These are phyloP conservation scores for Ceyx melanurus DNA, from an alignment of 2,113 vertebrate species.

Conservation along the genomic window DNA sequence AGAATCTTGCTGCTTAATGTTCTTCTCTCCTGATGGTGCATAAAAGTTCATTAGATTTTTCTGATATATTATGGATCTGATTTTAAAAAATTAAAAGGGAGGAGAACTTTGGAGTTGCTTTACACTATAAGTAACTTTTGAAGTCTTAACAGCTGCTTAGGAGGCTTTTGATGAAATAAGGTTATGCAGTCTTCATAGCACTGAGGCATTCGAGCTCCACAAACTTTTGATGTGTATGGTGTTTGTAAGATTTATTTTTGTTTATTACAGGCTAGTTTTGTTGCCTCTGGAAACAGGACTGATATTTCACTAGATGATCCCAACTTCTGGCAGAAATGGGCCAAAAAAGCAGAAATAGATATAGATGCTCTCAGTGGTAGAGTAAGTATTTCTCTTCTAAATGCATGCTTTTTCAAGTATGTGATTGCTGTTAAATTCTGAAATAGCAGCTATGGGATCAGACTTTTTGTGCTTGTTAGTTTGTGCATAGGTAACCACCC, in stretches of 20 bases:
- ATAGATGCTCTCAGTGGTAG: slow-evolving; percentile 91
- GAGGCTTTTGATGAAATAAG: not conserved
- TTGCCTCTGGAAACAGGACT: slow-evolving; percentile 97
- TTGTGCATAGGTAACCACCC: not conserved
- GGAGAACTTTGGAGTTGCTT: slow-evolving; percentile 14
- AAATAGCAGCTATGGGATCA: not conserved
- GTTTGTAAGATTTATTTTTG: slow-evolving; percentile 3
- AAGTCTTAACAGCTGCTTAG: not conserved
- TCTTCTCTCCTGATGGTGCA: slow-evolving; percentile 13
- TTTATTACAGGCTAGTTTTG: slow-evolving; percentile 94
- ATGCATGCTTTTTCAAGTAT: not conserved
- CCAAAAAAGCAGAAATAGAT: slow-evolving; percentile 98
- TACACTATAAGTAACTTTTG: not conserved
- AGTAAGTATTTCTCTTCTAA: slow-evolving; percentile 80
- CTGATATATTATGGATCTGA: not conserved
- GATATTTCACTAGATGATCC: slow-evolving; percentile 98
- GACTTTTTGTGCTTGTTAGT: not conserved
- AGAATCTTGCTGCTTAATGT: slow-evolving; percentile 16
- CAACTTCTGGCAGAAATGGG: slow-evolving; percentile 99
- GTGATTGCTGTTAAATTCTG: not conserved
- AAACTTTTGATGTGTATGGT: not conserved
- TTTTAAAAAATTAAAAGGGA: slow-evolving; percentile 7
- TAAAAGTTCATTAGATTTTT: slow-evolving; percentile 42
- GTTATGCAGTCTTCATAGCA: not conserved
- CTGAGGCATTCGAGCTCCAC: not conserved